Conservation (phyloP, 2,797 vertebrate species). For the Gila robusta region DNA sequence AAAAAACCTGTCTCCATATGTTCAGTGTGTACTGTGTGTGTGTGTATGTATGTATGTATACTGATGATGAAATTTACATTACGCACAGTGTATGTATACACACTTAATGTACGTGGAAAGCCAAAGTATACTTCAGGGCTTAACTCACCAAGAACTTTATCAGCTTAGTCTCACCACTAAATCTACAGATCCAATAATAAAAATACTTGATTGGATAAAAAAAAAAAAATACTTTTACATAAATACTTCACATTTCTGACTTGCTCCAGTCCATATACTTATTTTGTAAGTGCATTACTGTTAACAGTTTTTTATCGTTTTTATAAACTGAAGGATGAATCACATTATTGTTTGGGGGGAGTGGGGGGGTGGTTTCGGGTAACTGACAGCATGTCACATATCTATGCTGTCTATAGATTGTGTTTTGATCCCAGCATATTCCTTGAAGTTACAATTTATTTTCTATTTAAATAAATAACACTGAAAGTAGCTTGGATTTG, state of each 20-base stretch:
- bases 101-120: too few relatives aligned
- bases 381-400: not conserved
- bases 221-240: not conserved
- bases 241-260: not conserved
- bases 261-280: not conserved
- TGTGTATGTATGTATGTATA: too few relatives aligned
- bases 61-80: not conserved
- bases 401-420: too few relatives aligned
- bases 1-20: not conserved
- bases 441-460: not conserved
- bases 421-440: not conserved
- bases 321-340: not conserved
- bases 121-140: not conserved
- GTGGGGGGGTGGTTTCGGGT: too few relatives aligned
- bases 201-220: not conserved
- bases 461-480: not conserved
- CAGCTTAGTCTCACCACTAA: not conserved
- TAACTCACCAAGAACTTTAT: not conserved
- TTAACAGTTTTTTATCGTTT: not conserved
- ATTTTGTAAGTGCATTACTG: not conserved
- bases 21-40: too few relatives aligned
- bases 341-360: not conserved
- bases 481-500: not conserved
- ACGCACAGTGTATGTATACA: not conserved
- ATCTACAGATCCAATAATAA: not conserved